Evolutionary conservation across 2,888 invertebrate species (phyloP), one percentile per base, ranked within the genome.

Genomic region (Melipona beecheii): DNA sequence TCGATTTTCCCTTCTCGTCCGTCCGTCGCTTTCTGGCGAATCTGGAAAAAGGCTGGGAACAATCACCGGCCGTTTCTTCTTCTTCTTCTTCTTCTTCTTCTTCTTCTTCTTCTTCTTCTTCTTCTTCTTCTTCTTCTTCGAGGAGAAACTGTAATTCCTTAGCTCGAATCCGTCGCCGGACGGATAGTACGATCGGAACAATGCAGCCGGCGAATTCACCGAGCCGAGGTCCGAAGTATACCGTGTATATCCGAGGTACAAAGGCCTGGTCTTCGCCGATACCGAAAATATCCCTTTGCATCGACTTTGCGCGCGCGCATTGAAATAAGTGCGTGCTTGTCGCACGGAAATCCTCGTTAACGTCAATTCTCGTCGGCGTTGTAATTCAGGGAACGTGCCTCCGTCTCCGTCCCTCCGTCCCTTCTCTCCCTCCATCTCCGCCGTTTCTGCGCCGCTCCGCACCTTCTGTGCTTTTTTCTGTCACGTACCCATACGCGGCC

Each of bases 321-420:
- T 85, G 81, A 85, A 85, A 85, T 85, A 86, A 86, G 86, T 78
- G 81, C 81, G 84, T 64, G 74, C 87, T 89, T 87, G 89, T 89
- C 87, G 76, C 83, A 87, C 86, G 89, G 85, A 88, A 88, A 88
- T 89, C 89, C 88, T 88, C 89, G 88, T 88, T 88, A 88, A 89
- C 73, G 88, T 88, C 88, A 88, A 88, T 88, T 89, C 89, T 85
- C 85, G 85, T 89, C 89, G 85, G 78, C 75, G 87, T 81, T 89
- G 85, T 88, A 88, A 88, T 88, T 89, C 89, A 89, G 83, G 70
- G 78, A 81, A 81, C 85, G 81, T 68, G 64, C 81, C 77, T 76
- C 68, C 54, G 43, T 71, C 80, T 71, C 31, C 27, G 43, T 75
- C 58, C 24, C 19, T 2, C 76, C 5, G 19, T 2, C n/a, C n/a